A percentile compares a stretch with the other conserved stretches of the same genome.
These are phyloP conservation scores for Mus musculus DNA, from an alignment of 2,113 vertebrate species.

Conservation along the genomic window DNA sequence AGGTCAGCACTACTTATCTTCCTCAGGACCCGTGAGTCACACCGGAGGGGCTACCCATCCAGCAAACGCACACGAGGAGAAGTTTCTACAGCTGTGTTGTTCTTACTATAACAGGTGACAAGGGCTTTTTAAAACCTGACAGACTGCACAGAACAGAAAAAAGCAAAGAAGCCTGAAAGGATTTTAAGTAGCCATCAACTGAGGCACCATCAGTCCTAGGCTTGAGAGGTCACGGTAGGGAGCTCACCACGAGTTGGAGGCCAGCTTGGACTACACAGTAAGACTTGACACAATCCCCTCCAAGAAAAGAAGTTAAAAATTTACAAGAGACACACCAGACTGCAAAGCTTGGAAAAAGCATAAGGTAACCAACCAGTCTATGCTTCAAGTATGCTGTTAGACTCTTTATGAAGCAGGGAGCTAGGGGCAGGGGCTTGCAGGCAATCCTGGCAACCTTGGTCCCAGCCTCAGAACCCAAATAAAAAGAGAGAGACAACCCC, in stretches of 20 bases:
- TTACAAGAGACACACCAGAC: background rate
- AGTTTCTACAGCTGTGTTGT: background rate
- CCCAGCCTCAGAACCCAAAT: background rate
- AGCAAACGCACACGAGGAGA: background rate
- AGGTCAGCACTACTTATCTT: background rate
- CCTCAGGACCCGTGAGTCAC: background rate
- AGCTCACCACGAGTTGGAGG: background rate
- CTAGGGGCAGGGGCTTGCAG: background rate
- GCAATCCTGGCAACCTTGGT: background rate
- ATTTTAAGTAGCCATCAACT: background rate
- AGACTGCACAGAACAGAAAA: conserved; percentile 33
- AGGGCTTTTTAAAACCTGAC: background rate
- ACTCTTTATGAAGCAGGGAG: conserved; percentile 28
- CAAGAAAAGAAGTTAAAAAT: background rate
- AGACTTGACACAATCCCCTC: background rate
- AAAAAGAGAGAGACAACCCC: no score
- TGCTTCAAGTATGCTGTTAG: background rate
- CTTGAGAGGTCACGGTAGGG: background rate
- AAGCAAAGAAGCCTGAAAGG: background rate
- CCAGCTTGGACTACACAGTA: background rate
- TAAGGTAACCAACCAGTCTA: background rate
- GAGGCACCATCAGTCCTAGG: no score
- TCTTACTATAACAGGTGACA: background rate
- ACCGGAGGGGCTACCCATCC: background rate
- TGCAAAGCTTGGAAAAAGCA: background rate